Evolutionary conservation across 2,888 invertebrate species (phyloP).

Genomic region (Melieria crassipennis): DNA sequence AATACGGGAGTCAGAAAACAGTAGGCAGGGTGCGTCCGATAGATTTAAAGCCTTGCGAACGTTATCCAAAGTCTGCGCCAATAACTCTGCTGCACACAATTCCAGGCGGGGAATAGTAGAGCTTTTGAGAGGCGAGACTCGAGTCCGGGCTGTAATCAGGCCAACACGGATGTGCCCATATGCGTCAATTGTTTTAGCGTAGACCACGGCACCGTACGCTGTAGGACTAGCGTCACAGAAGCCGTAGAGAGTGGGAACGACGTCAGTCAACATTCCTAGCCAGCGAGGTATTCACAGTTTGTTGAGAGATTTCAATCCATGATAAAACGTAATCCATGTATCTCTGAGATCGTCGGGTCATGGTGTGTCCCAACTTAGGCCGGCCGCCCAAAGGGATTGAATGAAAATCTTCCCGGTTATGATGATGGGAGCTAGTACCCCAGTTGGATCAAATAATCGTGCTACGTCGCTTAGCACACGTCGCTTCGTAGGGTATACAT

Average conservation of each 20-base stretch:
- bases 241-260: neutral
- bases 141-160: constrained; percentile 1
- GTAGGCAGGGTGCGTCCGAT: neutral
- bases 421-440: too few species aligned
- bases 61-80: neutral
- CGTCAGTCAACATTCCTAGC: neutral
- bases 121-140: neutral
- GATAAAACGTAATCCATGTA: too few species aligned
- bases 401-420: too few species aligned
- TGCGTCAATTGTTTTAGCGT: neutral
- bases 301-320: too few species aligned
- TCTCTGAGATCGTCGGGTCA: neutral
- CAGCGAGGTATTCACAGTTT: too few species aligned
- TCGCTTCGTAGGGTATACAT: too few species aligned
- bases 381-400: too few species aligned
- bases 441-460: too few species aligned
- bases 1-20: constrained; percentile 8
- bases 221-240: constrained; percentile 21
- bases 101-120: constrained; percentile 19
- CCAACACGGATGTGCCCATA: neutral
- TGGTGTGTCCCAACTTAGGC: too few species aligned
- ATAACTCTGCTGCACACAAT: constrained; percentile 3
- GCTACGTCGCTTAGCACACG: neutral
- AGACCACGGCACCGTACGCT: constrained; percentile 16
- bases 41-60: constrained; percentile 2